Percentiles rank a stretch among this genome's conserved stretches.
Evolutionary conservation across 1,140 invertebrate genomes (phyloP).

Genomic region (Drosophila baimaii): DNA sequence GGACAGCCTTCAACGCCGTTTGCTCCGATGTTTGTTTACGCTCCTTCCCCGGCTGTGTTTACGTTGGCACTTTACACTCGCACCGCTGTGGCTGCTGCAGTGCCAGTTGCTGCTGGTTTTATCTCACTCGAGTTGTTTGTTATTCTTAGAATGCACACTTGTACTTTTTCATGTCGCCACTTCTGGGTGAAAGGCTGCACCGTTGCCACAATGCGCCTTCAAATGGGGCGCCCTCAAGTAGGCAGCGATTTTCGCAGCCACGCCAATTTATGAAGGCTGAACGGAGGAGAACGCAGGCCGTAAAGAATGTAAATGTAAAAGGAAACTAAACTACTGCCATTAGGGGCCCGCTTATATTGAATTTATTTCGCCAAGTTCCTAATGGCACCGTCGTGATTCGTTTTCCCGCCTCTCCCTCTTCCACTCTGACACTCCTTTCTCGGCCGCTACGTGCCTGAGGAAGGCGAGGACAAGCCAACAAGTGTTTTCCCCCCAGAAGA

Average conservation of each 20-base stretch:
- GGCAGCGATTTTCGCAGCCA: slow-evolving; percentile 49
- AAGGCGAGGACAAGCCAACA: slow-evolving; percentile 31
- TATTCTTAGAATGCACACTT: slow-evolving; percentile 62
- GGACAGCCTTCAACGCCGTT: slow-evolving; percentile 20
- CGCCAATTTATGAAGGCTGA: slow-evolving; percentile 40
- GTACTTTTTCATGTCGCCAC: slow-evolving; percentile 43
- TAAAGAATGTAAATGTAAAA: slow-evolving; percentile 27
- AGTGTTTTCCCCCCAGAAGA: slow-evolving; percentile 48
- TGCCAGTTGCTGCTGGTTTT: slow-evolving; percentile 35
- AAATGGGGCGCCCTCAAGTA: slow-evolving; percentile 47
- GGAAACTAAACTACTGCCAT: slow-evolving; percentile 48
- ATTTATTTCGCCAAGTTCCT: slow-evolving; percentile 64
- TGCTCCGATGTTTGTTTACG: slow-evolving; percentile 43
- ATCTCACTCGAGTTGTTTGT: slow-evolving; percentile 52
- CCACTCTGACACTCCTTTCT: background rate
- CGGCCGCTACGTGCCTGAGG: slow-evolving; percentile 25
- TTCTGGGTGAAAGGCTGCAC: slow-evolving; percentile 33
- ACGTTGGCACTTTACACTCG: slow-evolving; percentile 36
- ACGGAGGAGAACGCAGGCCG: slow-evolving; percentile 4
- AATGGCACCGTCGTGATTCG: slow-evolving; percentile 66
- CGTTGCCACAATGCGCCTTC: slow-evolving; percentile 11
- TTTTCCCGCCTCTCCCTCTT: slow-evolving; percentile 29
- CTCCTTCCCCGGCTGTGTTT: slow-evolving; percentile 38
- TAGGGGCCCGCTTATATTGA: slow-evolving; percentile 52
- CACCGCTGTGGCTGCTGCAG: background rate